Percentiles rank a stretch among this genome's conserved stretches.
Conservation (phyloP, 2,888 invertebrate species). For the Reticulitermes lucifugus region DNA sequence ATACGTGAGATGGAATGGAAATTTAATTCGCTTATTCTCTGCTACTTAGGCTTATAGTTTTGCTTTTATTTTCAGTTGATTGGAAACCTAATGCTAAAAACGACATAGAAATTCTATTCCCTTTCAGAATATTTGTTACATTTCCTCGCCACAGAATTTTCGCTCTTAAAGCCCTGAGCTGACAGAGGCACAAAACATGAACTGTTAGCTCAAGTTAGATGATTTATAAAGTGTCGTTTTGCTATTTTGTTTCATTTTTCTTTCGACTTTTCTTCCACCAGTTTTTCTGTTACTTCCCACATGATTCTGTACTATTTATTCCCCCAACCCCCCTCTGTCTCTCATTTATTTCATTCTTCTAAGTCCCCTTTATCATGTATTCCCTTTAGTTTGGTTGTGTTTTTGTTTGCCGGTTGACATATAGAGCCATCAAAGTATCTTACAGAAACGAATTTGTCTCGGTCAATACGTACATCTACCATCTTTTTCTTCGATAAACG, state of each 20-base stretch:
- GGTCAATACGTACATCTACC: neutral
- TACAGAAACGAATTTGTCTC: conserved; percentile 44
- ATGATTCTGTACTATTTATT: neutral
- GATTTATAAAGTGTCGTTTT: neutral
- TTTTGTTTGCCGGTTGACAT: conserved; percentile 44
- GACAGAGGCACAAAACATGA: neutral
- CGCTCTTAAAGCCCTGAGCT: neutral
- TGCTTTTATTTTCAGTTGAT: too few species aligned
- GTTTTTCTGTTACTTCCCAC: neutral
- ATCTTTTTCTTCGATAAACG: neutral
- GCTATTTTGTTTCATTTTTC: neutral
- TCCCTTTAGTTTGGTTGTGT: neutral
- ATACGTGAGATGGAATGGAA: too few species aligned
- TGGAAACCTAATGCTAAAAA: too few species aligned
- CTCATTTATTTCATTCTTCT: neutral
- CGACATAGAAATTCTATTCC: too few species aligned
- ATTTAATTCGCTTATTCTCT: too few species aligned
- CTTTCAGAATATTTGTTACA: too few species aligned
- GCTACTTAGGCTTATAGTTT: too few species aligned
- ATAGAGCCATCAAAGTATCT: conserved; percentile 48
- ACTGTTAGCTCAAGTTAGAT: neutral
- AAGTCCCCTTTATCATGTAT: neutral
- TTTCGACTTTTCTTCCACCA: neutral
- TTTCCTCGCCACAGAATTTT: too few species aligned
- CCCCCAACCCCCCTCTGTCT: neutral